Base-by-base conservation (phyloP, 2,113 vertebrate genomes). In the Tachuris rubrigastra region DNA sequence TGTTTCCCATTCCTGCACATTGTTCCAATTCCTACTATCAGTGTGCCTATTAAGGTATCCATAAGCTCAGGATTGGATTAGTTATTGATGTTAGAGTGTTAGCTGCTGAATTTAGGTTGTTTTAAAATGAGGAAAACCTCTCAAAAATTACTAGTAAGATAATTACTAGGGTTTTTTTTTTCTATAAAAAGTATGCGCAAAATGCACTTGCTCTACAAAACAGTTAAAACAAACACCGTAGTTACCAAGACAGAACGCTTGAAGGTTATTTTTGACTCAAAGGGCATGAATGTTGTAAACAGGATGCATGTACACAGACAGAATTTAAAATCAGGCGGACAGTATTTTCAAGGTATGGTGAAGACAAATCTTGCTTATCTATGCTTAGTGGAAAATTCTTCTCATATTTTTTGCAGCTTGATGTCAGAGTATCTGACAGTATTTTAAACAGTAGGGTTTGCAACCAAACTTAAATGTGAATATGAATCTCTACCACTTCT, bases 171-270 rank as follows among this genome's bases (percentile, higher is more conserved):
- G n/a, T 41, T 41, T 74, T 53, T 17, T 60, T 13, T 3, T 49
- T 20, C 31, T 59, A 31, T 23, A n/a, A 80, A 68, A 90, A 52
- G 19, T 31, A 35, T 25, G 7, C 5, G 3, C 18, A 31, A 85
- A 76, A 69, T 49, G 28, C 44, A 49, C 13, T 83, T 78, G 12
- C 33, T 53, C 28, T 76, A 67, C 49, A 53, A 55, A 89, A 49
- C 8, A 35, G 3, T 41, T 78, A 21, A 53, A 89, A 68, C 5
- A 85, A 78, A 24, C 28, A 16, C 25, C 7, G 4, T 4, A 19
- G 22, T 47, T 60, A 49, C 14, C 0, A 9, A 60, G 22, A 14
- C 3, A 22, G 27, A 56, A 53, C 0, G 0, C 24, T 79, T 50
- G 16, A 17, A 78, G 56, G 17, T 44, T 89, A 27, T 14, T 49